Conservation (phyloP, 2,797 vertebrate genomes). For the Orestias chungarensis region DNA sequence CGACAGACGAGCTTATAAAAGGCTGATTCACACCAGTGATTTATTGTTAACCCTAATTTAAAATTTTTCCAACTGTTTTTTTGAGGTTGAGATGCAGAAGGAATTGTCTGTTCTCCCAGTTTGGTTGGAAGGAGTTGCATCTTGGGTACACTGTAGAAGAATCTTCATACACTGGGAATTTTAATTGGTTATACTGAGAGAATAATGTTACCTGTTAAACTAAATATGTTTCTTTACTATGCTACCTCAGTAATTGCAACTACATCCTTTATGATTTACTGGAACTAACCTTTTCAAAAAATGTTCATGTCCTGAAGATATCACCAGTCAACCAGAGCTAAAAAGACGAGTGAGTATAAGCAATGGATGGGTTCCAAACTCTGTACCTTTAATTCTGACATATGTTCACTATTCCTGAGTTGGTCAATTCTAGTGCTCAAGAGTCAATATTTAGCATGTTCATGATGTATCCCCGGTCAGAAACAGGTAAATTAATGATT, state of each 20-base stretch:
- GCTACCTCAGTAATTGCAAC: neutral
- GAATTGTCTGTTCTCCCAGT: constrained; percentile 31
- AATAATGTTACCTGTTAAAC: neutral
- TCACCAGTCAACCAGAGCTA: no score
- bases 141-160: neutral
- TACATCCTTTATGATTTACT: neutral
- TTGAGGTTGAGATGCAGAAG: constrained; percentile 17
- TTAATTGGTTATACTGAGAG: neutral
- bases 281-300: neutral
- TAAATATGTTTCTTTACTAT: neutral
- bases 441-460: neutral
- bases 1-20: constrained; percentile 45
- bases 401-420: neutral
- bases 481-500: neutral
- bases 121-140: constrained; percentile 28
- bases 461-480: neutral
- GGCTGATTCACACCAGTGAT: constrained; percentile 46
- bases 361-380: neutral
- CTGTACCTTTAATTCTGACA: neutral
- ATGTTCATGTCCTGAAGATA: neutral
- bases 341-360: neutral
- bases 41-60: no score
- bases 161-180: neutral
- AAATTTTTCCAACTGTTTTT: no score
- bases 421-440: neutral